A percentile compares a stretch with the other conserved stretches of the same genome.
Conservation (phyloP, 2,113 vertebrate species). For the Mus musculus region GRCm39 chr2:56120001-56120500, state of each 20-base stretch:
- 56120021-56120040: neutral
- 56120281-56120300: neutral
- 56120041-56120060: neutral
- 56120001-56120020: neutral
- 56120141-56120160: neutral
- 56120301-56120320: neutral
- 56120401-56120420: neutral
- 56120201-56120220: neutral
- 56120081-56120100: neutral
- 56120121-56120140: neutral
- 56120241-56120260: neutral
- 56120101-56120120: neutral
- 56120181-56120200: neutral
- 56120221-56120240: neutral
- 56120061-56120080: neutral
- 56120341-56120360: neutral
- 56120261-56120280: neutral
- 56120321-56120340: neutral
- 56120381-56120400: neutral
- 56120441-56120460: conserved; percentile 20
- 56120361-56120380: neutral
- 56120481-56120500: conserved; percentile 48
- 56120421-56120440: neutral
- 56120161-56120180: neutral
- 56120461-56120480: conserved; percentile 64